Evolutionary conservation across 2,888 invertebrate species (phyloP).

Genomic region (Drosophila gaucha): DNA sequence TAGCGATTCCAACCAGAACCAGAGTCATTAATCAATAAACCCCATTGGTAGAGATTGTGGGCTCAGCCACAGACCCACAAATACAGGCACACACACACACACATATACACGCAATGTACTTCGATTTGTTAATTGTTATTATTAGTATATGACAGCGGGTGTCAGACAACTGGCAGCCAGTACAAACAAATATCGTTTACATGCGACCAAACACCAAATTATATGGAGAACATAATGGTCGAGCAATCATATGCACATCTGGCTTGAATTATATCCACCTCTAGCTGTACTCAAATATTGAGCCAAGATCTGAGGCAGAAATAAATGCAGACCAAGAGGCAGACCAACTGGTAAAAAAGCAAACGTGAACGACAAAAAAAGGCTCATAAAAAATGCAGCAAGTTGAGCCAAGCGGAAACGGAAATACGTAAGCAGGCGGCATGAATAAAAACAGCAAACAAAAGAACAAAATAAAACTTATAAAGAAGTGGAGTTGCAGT

Average conservation of each 20-base stretch:
- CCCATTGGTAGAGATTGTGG: slow-evolving; percentile 30
- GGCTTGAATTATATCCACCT: slow-evolving; percentile 3
- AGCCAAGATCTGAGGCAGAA: slow-evolving; percentile 26
- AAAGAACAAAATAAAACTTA: slow-evolving; percentile 16
- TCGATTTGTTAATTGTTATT: slow-evolving; percentile 71
- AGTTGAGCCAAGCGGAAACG: slow-evolving; percentile 52
- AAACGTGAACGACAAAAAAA: neutral
- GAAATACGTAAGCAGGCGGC: slow-evolving; percentile 53
- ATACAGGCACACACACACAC: neutral
- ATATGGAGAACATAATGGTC: slow-evolving; percentile 5
- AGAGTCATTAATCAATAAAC: slow-evolving; percentile 69
- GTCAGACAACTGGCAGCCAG: slow-evolving; percentile 13
- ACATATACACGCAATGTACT: neutral
- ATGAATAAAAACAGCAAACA: slow-evolving; percentile 35
- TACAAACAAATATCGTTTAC: slow-evolving; percentile 40
- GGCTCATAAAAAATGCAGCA: slow-evolving; percentile 38
- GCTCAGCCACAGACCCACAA: neutral
- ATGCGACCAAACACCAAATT: slow-evolving; percentile 50
- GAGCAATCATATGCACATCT: slow-evolving; percentile 41
- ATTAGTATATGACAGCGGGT: slow-evolving; percentile 48
- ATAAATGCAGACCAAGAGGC: neutral
- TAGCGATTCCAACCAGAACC: slow-evolving; percentile 54
- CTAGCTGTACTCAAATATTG: neutral
- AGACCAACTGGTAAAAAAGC: neutral
- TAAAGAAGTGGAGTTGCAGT: slow-evolving; percentile 35